phyloP scores from a whole-genome alignment of 2,888 invertebrate species.

The Kryphioiulus occultus region DNA sequence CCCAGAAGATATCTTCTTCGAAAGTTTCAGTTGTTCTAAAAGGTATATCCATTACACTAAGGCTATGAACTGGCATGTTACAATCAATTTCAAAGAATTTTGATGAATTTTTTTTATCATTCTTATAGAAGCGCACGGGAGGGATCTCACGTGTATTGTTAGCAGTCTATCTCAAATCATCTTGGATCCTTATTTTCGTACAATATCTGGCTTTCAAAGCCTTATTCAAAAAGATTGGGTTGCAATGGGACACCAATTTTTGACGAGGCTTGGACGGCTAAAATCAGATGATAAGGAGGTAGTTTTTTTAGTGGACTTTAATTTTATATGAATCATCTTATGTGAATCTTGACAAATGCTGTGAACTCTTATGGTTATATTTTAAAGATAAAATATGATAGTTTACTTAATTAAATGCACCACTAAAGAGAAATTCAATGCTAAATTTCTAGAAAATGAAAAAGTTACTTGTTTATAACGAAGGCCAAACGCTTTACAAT shows the following conservation, averaged over 20 bases:
- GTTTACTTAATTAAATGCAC: too few species aligned
- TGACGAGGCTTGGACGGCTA: constrained; percentile 64
- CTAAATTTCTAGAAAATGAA: too few species aligned
- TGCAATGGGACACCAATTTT: constrained; percentile 89
- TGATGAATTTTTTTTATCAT: constrained; percentile 54
- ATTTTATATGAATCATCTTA: too few species aligned
- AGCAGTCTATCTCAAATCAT: constrained; percentile 87
- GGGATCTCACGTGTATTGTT: constrained; percentile 86
- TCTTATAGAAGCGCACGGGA: constrained; percentile 74
- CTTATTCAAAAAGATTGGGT: constrained; percentile 96
- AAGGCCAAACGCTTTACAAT: too few species aligned
- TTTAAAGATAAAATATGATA: too few species aligned
- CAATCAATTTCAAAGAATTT: not conserved
- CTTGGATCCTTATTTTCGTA: constrained; percentile 82
- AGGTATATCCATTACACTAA: constrained; percentile 68
- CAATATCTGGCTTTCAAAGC: constrained; percentile 85
- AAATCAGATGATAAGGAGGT: constrained; percentile 58
- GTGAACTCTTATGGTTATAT: too few species aligned
- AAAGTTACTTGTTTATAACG: too few species aligned
- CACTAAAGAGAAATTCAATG: too few species aligned
- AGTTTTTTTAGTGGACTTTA: not conserved
- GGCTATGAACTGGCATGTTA: constrained; percentile 61
- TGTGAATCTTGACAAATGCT: too few species aligned
- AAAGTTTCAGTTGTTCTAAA: constrained; percentile 82
- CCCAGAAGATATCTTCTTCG: constrained; percentile 67